These are phyloP conservation scores for Rhabdornis inornatus DNA, from an alignment of 2,113 vertebrate genomes.

Conservation along the genomic window DNA sequence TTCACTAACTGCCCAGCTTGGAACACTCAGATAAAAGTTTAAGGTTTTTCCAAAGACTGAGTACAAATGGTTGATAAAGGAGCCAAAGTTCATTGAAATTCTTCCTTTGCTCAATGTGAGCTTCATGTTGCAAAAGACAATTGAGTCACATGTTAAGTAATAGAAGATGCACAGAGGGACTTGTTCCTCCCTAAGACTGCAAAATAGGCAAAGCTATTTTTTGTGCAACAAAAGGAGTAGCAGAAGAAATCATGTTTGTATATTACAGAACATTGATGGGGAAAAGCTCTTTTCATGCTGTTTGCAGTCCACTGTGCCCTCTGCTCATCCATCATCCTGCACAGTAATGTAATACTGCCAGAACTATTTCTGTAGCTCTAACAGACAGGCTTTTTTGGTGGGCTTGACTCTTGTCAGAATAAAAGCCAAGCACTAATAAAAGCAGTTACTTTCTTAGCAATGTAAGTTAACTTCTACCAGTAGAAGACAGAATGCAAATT, in stretches of 20 bases:
- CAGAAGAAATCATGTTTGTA: neutral
- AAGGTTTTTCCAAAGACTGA: conserved; percentile 7
- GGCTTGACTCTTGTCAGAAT: neutral
- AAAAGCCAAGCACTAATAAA: conserved; percentile 1
- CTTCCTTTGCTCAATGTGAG: neutral
- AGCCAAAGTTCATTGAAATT: conserved; percentile 19
- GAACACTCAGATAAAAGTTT: conserved; percentile 22
- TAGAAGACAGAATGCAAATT: neutral
- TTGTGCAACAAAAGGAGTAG: neutral
- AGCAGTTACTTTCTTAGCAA: neutral
- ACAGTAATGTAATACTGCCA: neutral
- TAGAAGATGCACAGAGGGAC: neutral
- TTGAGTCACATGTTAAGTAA: conserved; percentile 28
- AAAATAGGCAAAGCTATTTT: neutral
- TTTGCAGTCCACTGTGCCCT: neutral
- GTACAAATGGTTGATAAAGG: conserved; percentile 16
- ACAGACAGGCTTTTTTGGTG: neutral
- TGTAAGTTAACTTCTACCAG: neutral
- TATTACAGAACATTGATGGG: neutral
- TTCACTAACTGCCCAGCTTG: neutral
- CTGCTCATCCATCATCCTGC: neutral
- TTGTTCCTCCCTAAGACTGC: neutral
- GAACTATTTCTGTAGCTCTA: neutral
- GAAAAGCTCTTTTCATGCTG: neutral
- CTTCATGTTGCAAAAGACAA: conserved; percentile 15